Conservation (phyloP, 1,140 invertebrate genomes). For the Eumeta japonica region DNA sequence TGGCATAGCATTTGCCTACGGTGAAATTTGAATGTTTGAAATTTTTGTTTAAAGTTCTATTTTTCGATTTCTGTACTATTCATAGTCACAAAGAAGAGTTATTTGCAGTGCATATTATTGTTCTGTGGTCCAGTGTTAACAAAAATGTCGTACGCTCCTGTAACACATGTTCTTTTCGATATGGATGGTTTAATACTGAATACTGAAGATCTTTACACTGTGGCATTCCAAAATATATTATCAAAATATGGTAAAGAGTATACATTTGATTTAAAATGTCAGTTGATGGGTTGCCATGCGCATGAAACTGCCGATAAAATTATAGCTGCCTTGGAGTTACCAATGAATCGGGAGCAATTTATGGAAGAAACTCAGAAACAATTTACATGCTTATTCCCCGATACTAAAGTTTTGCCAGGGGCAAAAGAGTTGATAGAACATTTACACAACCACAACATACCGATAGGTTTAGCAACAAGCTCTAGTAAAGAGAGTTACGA, state of each 20-base stretch:
- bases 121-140: too few relatives aligned
- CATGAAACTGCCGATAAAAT: slow-evolving; percentile 62
- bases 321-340: slow-evolving; percentile 67
- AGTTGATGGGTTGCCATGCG: slow-evolving; percentile 75
- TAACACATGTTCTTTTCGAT: slow-evolving; percentile 52
- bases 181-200: slow-evolving; percentile 58
- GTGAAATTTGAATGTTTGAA: too few relatives aligned
- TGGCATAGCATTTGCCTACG: too few relatives aligned
- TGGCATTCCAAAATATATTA: slow-evolving; percentile 68
- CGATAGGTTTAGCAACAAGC: slow-evolving; percentile 74
- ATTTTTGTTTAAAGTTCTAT: too few relatives aligned
- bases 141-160: slow-evolving; percentile 32
- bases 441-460: slow-evolving; percentile 63
- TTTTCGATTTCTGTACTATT: too few relatives aligned
- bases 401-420: slow-evolving; percentile 64
- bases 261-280: slow-evolving; percentile 73
- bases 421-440: slow-evolving; percentile 65
- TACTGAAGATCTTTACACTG: slow-evolving; percentile 76
- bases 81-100: too few relatives aligned
- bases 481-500: slow-evolving; percentile 63
- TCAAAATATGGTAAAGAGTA: slow-evolving; percentile 70
- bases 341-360: slow-evolving; percentile 71
- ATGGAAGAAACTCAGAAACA: slow-evolving; percentile 36
- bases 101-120: too few relatives aligned
- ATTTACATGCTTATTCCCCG: slow-evolving; percentile 63